phyloP scores from a whole-genome alignment of 1,140 invertebrate genomes.

The Reticulitermes speratus region DNA sequence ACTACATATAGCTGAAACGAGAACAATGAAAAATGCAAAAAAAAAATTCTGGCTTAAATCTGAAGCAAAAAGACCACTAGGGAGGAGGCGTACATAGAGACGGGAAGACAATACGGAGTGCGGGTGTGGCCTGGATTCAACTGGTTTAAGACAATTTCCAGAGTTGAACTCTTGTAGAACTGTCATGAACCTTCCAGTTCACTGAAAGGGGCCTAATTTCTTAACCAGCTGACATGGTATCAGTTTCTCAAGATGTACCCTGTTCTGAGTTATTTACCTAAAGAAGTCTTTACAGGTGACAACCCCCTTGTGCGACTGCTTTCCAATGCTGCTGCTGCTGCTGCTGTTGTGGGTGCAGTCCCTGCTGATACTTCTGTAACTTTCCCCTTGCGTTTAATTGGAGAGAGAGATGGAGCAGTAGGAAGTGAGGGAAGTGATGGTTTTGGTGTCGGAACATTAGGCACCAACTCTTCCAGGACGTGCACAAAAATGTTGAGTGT shows the following conservation, averaged over 20 bases:
- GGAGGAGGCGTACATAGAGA: too few species aligned
- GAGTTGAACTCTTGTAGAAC: not conserved
- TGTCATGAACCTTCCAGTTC: too few species aligned
- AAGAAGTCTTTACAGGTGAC: conserved; percentile 32
- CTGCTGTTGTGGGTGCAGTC: too few species aligned
- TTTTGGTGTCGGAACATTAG: conserved; percentile 47
- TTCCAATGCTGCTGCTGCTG: not conserved
- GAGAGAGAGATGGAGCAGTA: conserved; percentile 53
- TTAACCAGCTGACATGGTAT: not conserved
- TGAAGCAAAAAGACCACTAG: too few species aligned
- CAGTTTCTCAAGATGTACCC: too few species aligned
- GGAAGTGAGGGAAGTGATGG: conserved; percentile 59
- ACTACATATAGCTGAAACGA: too few species aligned
- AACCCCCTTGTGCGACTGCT: conserved; percentile 30
- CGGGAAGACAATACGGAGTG: too few species aligned
- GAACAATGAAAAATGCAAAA: too few species aligned
- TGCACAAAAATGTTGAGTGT: conserved; percentile 73
- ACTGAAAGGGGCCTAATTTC: too few species aligned
- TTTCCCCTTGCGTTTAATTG: conserved; percentile 49
- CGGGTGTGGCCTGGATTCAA: too few species aligned
- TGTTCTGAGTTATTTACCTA: conserved; percentile 21
- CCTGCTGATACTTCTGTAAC: conserved; percentile 17
- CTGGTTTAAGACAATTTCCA: too few species aligned
- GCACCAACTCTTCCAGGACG: conserved; percentile 68
- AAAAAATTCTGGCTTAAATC: too few species aligned